Evolutionary conservation across 2,888 invertebrate species (phyloP), one percentile per base, ranked within the genome.

Genomic region (Leptopterna dolabrata): DNA sequence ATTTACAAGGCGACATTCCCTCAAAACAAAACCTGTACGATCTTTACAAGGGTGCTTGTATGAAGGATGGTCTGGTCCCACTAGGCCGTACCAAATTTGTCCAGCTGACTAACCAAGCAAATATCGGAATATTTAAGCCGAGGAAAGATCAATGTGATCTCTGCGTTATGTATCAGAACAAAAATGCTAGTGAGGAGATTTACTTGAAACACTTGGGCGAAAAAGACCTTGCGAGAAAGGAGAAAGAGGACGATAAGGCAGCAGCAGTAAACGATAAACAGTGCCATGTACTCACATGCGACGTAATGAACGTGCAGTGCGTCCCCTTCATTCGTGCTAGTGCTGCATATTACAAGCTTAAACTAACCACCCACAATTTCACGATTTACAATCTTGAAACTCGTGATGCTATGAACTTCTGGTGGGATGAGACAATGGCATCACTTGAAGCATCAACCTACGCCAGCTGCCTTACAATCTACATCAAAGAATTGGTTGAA

Each of bases 211-310:
- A n/a, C n/a, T n/a, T n/a, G n/a, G n/a, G n/a, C n/a, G n/a, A n/a
- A n/a, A n/a, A n/a, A n/a, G n/a, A n/a, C n/a, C n/a, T n/a, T n/a
- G n/a, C n/a, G n/a, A n/a, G n/a, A n/a, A n/a, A n/a, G n/a, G n/a
- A n/a, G n/a, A n/a, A n/a, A n/a, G n/a, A n/a, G n/a, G n/a, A n/a
- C 30, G 81, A 81, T 29, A 81, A 81, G 47, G 16, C 19, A 13
- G 30, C 81, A 24, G 81, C 81, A 7, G n/a, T n/a, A n/a, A n/a
- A 16, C 13, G 14, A 36, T 19, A 30, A 30, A 13, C 36, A 43
- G 27, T 27, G 27, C 73, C 73, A 73, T 13, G 73, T 73, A 6
- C 73, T 73, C 1, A 29, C n/a, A 13, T 30, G 73, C 76, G 76
- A 76, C 30, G 13, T 76, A 41, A 76, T 76, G 76, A 41, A n/a